Evolutionary conservation across 2,888 invertebrate species (phyloP), one percentile per base, ranked within the genome.

Genomic region (Phyllotreta cruciferae): DNA sequence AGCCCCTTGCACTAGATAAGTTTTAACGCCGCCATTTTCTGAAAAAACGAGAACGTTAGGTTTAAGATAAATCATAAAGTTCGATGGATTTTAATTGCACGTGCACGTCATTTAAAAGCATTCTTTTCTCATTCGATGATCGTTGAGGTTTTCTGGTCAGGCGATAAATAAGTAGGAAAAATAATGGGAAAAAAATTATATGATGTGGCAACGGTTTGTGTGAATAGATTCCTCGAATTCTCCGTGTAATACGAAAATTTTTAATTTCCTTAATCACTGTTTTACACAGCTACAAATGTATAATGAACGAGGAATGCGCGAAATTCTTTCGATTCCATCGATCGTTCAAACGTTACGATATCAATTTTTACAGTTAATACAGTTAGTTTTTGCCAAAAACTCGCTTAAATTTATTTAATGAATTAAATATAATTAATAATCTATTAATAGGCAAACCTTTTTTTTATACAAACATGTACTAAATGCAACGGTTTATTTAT

Each of bases 1-100:
- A 39, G 60, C 54, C 42, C 56, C 52, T 10, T 58, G 57, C n/a
- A 60, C 60, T 60, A 60, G 49, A 60, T 60, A 60, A 37, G 60
- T 60, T 60, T 60, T 60, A 44, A 53, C 53, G 53, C 60, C 44
- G 38, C 60, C 44, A 44, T 53, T 36, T 60, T 24, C 60, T 60
- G 35, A 0, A 60, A 60, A 9, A 6, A 41, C 9, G 6, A n/a
- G 9, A 42, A n/a, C 11, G 8, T 8, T 7, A 38, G 8, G 8
- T 38, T 38, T 38, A 38, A 38, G 6, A 38, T 38, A 38, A 6
- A 38, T 38, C 9, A n/a, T 41, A n/a, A n/a, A n/a, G 4, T 3
- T 6, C 10, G 6, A 3, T 41, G 10, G 2, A 41, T 41, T 41
- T 3, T 41, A 10, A 41, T 38, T 6, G 38, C 38, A 38, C 6